Evolutionary conservation across 2,797 vertebrate species (phyloP).

Genomic region (Manis javanica): DNA sequence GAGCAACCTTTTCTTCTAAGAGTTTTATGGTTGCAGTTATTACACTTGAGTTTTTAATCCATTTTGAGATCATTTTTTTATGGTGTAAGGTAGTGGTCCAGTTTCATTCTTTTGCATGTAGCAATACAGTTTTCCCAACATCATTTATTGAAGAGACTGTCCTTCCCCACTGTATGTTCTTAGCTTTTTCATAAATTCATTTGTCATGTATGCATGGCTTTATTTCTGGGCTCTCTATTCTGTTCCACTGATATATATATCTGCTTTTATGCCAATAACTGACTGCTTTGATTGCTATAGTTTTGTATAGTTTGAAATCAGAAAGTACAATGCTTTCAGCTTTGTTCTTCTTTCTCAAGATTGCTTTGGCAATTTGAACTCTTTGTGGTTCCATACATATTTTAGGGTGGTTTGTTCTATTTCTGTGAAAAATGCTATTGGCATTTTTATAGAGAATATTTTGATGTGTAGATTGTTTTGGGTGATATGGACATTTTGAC

Average conservation of each 20-base stretch:
- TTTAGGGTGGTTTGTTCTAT: background rate
- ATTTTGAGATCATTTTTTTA: background rate
- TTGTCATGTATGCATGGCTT: background rate
- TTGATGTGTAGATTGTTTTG: background rate
- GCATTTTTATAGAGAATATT: background rate
- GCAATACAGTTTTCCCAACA: background rate
- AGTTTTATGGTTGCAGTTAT: background rate
- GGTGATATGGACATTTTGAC: background rate
- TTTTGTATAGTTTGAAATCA: background rate
- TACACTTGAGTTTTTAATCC: background rate
- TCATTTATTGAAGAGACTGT: background rate
- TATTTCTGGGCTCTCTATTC: background rate
- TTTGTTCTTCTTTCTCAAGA: too few species aligned
- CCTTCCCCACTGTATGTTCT: background rate
- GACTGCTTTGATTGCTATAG: background rate
- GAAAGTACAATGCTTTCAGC: background rate
- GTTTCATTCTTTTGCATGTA: background rate
- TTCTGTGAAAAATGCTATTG: background rate
- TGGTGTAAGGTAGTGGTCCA: background rate
- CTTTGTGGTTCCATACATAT: background rate
- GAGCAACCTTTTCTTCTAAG: background rate
- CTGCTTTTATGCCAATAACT: background rate
- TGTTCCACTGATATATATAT: background rate
- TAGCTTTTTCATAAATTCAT: background rate
- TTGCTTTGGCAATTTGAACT: too few species aligned